These are phyloP conservation scores for Mylabris phalerata DNA, from an alignment of 1,140 invertebrate species.

Conservation along the genomic window DNA sequence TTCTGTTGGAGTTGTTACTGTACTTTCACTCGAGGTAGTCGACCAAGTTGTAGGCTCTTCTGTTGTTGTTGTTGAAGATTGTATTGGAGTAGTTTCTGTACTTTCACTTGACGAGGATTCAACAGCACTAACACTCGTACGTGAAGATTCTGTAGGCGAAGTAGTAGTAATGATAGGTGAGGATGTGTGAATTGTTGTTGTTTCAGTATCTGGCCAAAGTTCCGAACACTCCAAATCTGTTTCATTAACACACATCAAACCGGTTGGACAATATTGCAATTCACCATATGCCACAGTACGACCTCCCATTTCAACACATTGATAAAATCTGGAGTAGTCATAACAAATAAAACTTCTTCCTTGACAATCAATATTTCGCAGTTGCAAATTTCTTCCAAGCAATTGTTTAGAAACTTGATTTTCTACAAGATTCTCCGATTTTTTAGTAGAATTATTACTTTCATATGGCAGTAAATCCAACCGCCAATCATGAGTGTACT, in stretches of 20 bases:
- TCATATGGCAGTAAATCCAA: too few relatives aligned
- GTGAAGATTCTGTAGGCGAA: too few relatives aligned
- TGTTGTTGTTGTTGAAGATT: too few relatives aligned
- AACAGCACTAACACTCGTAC: too few relatives aligned
- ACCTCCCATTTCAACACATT: slow-evolving; percentile 24
- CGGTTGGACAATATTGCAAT: slow-evolving; percentile 21
- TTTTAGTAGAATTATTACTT: too few relatives aligned
- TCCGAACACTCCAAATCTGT: slow-evolving; percentile 22
- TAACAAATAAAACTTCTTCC: slow-evolving; percentile 22
- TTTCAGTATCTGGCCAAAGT: slow-evolving; percentile 3
- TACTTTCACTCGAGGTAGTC: too few relatives aligned
- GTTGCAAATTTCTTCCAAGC: slow-evolving; percentile 1
- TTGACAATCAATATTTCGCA: slow-evolving; percentile 18
- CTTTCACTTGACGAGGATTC: too few relatives aligned
- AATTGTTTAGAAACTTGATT: background rate
- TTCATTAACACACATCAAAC: slow-evolving; percentile 21
- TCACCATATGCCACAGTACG: slow-evolving; percentile 18
- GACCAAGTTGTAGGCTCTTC: too few relatives aligned
- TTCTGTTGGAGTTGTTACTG: too few relatives aligned
- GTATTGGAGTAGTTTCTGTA: too few relatives aligned
- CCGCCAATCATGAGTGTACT: background rate
- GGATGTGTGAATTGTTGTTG: background rate
- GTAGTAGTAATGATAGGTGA: too few relatives aligned
- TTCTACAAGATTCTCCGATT: background rate
- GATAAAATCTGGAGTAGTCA: slow-evolving; percentile 24